Evolutionary conservation across 2,888 invertebrate species (phyloP), one percentile per base, ranked within the genome.

Genomic region (Aspidiotus rigidus): DNA sequence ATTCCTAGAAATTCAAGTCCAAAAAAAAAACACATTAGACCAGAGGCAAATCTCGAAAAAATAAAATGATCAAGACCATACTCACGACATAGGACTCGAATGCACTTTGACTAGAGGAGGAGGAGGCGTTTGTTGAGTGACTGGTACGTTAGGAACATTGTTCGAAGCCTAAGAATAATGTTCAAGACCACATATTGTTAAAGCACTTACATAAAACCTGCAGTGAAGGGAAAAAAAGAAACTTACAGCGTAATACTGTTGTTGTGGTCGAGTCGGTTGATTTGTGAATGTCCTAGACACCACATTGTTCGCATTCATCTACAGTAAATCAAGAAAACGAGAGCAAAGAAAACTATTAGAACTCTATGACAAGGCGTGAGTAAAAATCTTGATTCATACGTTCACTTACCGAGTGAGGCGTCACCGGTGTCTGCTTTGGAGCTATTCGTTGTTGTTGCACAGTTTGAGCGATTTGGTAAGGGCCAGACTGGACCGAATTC

Each of bases 31-130:
- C 8, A 10, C 11, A 49, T 49, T 13, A 49, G 10, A n/a, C 49
- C 49, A n/a, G 11, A 49, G n/a, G 3, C 6, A n/a, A 49, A 49
- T n/a, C n/a, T n/a, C n/a, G 49, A 49, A n/a, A 49, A 13, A 11
- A 49, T 49, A 3, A 11, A n/a, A 49, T 49, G 3, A 13, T 13
- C 49, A 49, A 49, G 49, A 13, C 49, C n/a, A 62, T 55, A 74
- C 77, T 78, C 75, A 80, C 80, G 79, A 78, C 76, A 81, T 77
- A 70, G 79, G 77, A 75, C 78, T 77, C 75, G 76, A 78, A 54
- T 81, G 79, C 62, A 81, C 79, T 77, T 82, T 78, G 73, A 83
- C 80, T 73, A 83, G 78, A 73, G 83, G 82, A 74, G 83, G 82
- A 74, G 82, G 82, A 59, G 71, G 71, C 57, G 72, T 72, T 16